Evolutionary conservation across 2,797 vertebrate genomes (phyloP), one percentile per base, ranked within the genome.

Genomic region (Leuciscus waleckii): DNA sequence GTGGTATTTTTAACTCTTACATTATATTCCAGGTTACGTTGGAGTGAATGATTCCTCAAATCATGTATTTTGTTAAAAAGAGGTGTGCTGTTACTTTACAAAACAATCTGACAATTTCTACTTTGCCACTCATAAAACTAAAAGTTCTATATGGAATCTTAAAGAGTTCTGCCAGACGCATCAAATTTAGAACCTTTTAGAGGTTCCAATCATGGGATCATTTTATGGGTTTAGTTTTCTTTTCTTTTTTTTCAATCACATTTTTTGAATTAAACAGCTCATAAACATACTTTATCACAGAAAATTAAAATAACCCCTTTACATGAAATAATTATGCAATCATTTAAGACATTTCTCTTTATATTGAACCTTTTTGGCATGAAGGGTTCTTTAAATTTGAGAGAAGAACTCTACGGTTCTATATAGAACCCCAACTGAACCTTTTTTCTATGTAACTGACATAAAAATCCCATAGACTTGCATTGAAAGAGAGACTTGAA

Each of bases 1-100:
- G 89, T 88, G 88, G 90, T 90, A 88, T 89, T 92, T 84, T 89
- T 91, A 54, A 92, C 88, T 88, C 88, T 90, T 89, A 78, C 89
- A 87, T 90, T 91, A 90, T 89, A 89, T 89, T 88, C 88, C 90
- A 88, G 89, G 2, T 51, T 29, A 63, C 5, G 26, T 63, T 63
- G 61, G 61, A 63, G 2, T 29, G 61, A 63, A 63, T 29, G 1
- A 63, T 63, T 63, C 61, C 61, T 63, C 13, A 16, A 63, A 63
- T 63, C 5, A 29, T 63, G 58, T 16, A 13, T 2, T 63, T 29
- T 68, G 65, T 35, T 61, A 35, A 35, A 35, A 35, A 35, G 35
- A 58, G 56, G 10, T n/a, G 61, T 21, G 32, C 7, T 37, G 65
- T 8, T 10, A 68, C 17, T 37, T 68, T 19, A 19, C 32, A 21